phyloP scores from a whole-genome alignment of 2,888 invertebrate species.

The Caenorhabditis parvicauda region DNA sequence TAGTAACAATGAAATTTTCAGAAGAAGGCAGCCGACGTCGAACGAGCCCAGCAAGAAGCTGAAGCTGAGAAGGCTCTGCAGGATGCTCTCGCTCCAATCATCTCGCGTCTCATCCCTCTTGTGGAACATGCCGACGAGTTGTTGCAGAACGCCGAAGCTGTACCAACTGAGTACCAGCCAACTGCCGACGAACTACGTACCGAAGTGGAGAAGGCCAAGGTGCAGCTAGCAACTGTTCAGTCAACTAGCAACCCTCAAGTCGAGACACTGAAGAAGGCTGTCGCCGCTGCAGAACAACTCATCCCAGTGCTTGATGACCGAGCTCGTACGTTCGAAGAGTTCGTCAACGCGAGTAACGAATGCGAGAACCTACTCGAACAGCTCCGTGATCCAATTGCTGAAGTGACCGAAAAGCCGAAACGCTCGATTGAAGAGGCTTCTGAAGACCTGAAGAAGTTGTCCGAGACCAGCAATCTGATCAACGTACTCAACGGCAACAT shows the following conservation, averaged over 20 bases:
- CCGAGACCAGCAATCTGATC: conserved; percentile 12
- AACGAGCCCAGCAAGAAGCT: conserved; percentile 13
- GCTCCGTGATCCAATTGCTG: conserved; percentile 31
- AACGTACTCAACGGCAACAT: conserved; percentile 24
- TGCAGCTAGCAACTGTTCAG: conserved; percentile 6
- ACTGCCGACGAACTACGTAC: conserved; percentile 28
- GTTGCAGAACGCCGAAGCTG: conserved; percentile 32
- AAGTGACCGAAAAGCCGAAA: conserved; percentile 20
- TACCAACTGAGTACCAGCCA: conserved; percentile 32
- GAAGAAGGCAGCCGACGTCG: conserved; percentile 17
- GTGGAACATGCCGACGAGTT: conserved; percentile 32
- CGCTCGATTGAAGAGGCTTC: conserved; percentile 22
- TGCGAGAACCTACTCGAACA: conserved; percentile 34
- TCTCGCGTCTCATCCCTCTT: conserved; percentile 28
- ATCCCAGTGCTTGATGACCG: conserved; percentile 32
- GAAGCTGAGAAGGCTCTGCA: conserved; percentile 13
- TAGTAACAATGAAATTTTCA: conserved; percentile 8
- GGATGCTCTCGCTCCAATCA: conserved; percentile 14
- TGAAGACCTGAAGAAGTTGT: conserved; percentile 20
- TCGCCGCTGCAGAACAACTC: conserved; percentile 25
- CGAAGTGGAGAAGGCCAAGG: conserved; percentile 22
- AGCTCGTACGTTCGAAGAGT: conserved; percentile 33
- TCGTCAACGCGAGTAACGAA: conserved; percentile 36
- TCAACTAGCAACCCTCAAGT: conserved; percentile 16
- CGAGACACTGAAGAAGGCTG: conserved; percentile 17